Percentiles rank a stretch among this genome's conserved stretches.
phyloP scores from a whole-genome alignment of 2,797 vertebrate genomes.

The Acanthurus tractus region DNA sequence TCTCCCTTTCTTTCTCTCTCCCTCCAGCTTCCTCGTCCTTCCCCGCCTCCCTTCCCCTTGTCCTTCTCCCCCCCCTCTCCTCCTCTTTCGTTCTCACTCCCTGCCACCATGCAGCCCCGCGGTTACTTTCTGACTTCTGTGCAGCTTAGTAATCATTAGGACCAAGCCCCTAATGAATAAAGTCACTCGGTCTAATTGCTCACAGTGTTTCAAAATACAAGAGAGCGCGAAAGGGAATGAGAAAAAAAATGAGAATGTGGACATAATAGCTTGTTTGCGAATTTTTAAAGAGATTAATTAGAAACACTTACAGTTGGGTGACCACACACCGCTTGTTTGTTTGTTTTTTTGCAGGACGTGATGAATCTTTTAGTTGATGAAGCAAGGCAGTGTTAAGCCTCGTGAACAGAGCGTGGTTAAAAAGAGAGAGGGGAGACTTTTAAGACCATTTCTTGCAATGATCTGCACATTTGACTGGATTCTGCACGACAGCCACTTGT shows the following conservation, averaged over 20 bases:
- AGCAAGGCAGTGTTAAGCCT: constrained; percentile 53
- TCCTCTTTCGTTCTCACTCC: constrained; percentile 35
- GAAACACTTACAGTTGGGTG: constrained; percentile 74
- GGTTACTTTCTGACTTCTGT: constrained; percentile 80
- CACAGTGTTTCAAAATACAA: constrained; percentile 80
- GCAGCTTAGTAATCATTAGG: constrained; percentile 86
- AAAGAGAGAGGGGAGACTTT: constrained; percentile 47
- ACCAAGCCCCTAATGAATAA: constrained; percentile 83
- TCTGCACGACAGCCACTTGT: constrained; percentile 37
- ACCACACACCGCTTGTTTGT: constrained; percentile 69
- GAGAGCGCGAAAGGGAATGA: constrained; percentile 48
- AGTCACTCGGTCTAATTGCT: constrained; percentile 86
- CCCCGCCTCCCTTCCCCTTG: constrained; percentile 25
- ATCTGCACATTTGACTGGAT: constrained; percentile 53
- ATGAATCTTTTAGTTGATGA: constrained; percentile 76
- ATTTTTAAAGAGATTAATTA: constrained; percentile 84
- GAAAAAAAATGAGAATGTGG: constrained; percentile 64
- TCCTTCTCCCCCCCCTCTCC: background rate
- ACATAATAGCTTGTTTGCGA: constrained; percentile 68
- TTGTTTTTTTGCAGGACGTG: constrained; percentile 77
- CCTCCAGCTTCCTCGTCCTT: constrained; percentile 58
- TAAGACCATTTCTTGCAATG: constrained; percentile 39
- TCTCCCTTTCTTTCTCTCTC: constrained; percentile 41
- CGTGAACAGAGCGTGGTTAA: constrained; percentile 35
- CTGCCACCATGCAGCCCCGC: constrained; percentile 55